Conservation (phyloP, 30 jellyfish, hydroid and myxozoan species). For the Pseudorhiza aurosa region DNA sequence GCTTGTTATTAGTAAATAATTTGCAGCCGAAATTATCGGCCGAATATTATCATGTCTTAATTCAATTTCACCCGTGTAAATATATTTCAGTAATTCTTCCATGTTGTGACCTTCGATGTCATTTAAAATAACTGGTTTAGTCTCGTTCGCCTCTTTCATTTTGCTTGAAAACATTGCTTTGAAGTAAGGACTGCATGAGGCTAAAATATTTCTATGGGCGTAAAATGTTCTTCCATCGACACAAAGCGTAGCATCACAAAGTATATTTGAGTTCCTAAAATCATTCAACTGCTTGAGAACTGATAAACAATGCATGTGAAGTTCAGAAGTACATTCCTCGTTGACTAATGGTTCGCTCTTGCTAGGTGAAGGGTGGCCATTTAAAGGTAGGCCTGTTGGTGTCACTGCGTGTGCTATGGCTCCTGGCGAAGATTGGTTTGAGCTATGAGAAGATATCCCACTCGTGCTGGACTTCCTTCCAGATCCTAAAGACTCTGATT, state of each 20-base stretch:
- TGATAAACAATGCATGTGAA: slow-evolving; percentile 59
- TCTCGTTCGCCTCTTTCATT: slow-evolving; percentile 70
- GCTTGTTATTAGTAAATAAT: slow-evolving; percentile 80
- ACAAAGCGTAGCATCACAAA: slow-evolving; percentile 94
- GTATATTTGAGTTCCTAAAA: slow-evolving; percentile 73
- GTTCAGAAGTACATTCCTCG: slow-evolving; percentile 47
- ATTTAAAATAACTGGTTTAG: slow-evolving; percentile 85
- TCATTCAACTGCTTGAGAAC: slow-evolving; percentile 82
- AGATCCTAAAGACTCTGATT: slow-evolving; percentile 60
- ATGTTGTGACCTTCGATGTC: slow-evolving; percentile 85
- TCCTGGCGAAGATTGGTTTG: slow-evolving; percentile 68
- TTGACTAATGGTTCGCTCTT: slow-evolving; percentile 40
- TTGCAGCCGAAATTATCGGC: slow-evolving; percentile 92
- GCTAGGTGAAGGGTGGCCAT: slow-evolving; percentile 36
- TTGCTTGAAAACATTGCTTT: slow-evolving; percentile 93
- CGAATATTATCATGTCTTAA: slow-evolving; percentile 78
- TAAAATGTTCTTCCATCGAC: slow-evolving; percentile 93
- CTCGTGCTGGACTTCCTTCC: slow-evolving; percentile 72
- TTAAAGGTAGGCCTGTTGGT: slow-evolving; percentile 43
- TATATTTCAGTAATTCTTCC: slow-evolving; percentile 78
- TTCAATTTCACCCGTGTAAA: slow-evolving; percentile 93
- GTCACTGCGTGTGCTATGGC: slow-evolving; percentile 5
- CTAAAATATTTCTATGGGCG: slow-evolving; percentile 80
- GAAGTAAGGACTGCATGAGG: slow-evolving; percentile 96
- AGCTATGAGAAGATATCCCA: slow-evolving; percentile 63